These are phyloP conservation scores for Spheniscus mendiculus DNA, from an alignment of 2,113 vertebrate genomes.

Conservation along the genomic window DNA sequence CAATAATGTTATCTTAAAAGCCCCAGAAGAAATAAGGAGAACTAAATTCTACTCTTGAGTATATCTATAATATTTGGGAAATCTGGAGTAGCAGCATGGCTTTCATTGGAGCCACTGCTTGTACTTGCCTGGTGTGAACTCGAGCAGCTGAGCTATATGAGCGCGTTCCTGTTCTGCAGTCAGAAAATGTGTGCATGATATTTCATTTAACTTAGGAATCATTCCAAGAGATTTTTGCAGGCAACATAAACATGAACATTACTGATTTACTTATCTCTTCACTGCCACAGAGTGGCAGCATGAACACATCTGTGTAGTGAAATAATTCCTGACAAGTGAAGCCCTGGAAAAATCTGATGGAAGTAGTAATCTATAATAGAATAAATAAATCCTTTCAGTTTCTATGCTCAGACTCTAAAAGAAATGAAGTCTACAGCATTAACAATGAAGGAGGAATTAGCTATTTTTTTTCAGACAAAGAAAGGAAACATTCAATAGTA, in stretches of 20 bases:
- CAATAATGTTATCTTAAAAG: not conserved
- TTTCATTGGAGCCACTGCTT: not conserved
- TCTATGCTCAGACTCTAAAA: not conserved
- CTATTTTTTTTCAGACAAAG: not conserved
- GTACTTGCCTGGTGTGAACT: not conserved
- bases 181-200: not conserved
- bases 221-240: not conserved
- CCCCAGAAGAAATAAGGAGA: not conserved
- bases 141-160: not conserved
- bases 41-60: not conserved
- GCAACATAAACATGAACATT: not conserved
- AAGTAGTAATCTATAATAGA: not conserved
- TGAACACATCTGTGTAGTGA: not conserved
- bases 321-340: not conserved
- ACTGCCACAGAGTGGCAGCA: slow-evolving; percentile 49
- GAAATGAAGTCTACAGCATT: not conserved
- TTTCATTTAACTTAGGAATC: not conserved
- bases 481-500: not conserved
- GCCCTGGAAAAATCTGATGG: not conserved
- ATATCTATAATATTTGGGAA: not conserved
- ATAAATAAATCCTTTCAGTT: not conserved
- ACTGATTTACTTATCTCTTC: not conserved
- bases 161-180: not conserved
- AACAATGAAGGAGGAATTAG: not conserved
- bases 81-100: not conserved